Evolutionary conservation across 2,888 invertebrate species (phyloP), one percentile per base, ranked within the genome.

Genomic region (Helleia helle): DNA sequence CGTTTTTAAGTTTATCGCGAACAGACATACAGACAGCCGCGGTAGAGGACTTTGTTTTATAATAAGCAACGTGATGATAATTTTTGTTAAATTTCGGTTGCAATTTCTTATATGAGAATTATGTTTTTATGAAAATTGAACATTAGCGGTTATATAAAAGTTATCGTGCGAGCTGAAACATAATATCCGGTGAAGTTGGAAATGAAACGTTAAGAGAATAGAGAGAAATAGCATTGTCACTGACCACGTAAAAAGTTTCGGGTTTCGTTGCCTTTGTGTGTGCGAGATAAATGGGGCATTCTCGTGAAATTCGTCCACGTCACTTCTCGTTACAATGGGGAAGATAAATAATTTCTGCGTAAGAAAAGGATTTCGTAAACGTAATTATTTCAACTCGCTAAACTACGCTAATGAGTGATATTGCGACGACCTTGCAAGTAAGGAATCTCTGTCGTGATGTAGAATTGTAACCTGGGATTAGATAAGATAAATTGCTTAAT

Each of bases 361-460:
- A 79, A 77, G 81, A 81, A 84, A 84, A 80, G 81, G 80, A 81
- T 83, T 81, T 71, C 69, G 76, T 76, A 75, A 81, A 80, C 74
- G 77, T 77, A 81, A 84, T 84, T 84, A 81, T 83, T 81, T 76
- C 72, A 79, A 75, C 74, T 76, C 71, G 71, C 72, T 71, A 41
- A 50, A 77, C 70, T 68, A 37, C 67, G 66, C 69, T 72, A 79
- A 79, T 77, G 75, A 79, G n/a, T n/a, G n/a, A n/a, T n/a, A n/a
- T n/a, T n/a, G n/a, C n/a, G n/a, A n/a, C n/a, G n/a, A n/a, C n/a
- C n/a, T n/a, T n/a, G n/a, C n/a, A n/a, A n/a, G n/a, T n/a, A n/a
- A n/a, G n/a, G n/a, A n/a, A n/a, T n/a, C n/a, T n/a, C n/a, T n/a
- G n/a, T n/a, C n/a, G n/a, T n/a, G n/a, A n/a, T n/a, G n/a, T n/a